A percentile compares a stretch with the other conserved stretches of the same genome.
Conservation (phyloP, 2,113 vertebrate genomes). For the Chauna torquata region DNA sequence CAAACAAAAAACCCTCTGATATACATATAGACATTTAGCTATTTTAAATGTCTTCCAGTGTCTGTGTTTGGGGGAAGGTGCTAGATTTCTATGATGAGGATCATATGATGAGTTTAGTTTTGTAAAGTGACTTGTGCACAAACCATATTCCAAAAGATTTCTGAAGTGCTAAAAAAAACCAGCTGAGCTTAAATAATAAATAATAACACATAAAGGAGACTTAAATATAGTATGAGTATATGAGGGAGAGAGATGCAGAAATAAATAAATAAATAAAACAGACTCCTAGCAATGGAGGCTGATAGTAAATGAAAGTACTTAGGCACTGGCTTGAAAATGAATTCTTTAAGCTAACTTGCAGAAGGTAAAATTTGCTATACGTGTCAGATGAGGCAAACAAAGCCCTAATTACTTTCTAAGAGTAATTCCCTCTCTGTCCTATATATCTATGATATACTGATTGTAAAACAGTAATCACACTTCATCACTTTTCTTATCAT, state of each 20-base stretch:
- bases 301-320: neutral
- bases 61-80: neutral
- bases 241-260: neutral
- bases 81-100: neutral
- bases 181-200: conserved; percentile 46
- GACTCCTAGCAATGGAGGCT: neutral
- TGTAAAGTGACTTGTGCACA: neutral
- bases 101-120: neutral
- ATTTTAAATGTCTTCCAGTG: neutral
- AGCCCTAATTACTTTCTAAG: neutral
- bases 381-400: neutral
- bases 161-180: conserved; percentile 9
- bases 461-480: neutral
- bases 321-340: neutral
- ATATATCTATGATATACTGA: neutral
- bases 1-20: neutral
- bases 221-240: conserved; percentile 16
- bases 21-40: neutral
- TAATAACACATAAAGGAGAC: conserved; percentile 12
- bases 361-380: neutral
- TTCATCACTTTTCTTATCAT: neutral
- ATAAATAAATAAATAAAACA: conserved; percentile 20
- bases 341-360: neutral
- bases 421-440: neutral
- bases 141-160: neutral